Base-by-base conservation (phyloP, 2,888 invertebrate species). In the Kryphioiulus occultus region DNA sequence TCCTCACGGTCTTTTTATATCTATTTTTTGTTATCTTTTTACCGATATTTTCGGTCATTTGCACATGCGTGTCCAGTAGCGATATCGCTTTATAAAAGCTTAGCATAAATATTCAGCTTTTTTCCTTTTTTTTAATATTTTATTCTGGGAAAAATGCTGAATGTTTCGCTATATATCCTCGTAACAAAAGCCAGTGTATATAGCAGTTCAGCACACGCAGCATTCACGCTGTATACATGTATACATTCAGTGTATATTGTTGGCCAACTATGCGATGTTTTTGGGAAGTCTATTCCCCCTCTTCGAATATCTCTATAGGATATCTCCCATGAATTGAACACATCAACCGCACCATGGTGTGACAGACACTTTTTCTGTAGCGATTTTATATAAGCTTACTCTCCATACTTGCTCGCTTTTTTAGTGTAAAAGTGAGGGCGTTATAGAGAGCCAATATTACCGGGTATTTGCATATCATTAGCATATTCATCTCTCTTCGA, bases 401-500 rank as follows among this genome's bases (percentile, higher is more conserved):
- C 78, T 78, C 78, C 78, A 78, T 78, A 78, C 78, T 78, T 78
- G 78, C 78, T 78, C 15, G 78, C 78, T 78, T 78, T 68, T 78
- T 78, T 78, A 78, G 86, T 53, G 86, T 42, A 53, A 86, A 44
- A 85, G 85, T 44, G 86, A 86, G 53, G 86, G 86, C 86, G 86
- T 86, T 86, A 86, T 78, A 78, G 53, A 86, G 86, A 86, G 53
- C 86, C 86, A 86, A 86, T 86, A 86, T 86, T 86, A 32, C 86
- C 26, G 53, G 30, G 47, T 86, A 86, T 86, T 86, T 86, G 86
- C 86, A 86, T 86, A 35, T 78, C 86, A 86, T 86, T 86, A 68
- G 86, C 86, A 86, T 86, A 86, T 86, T 86, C 86, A 86, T 68
- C 78, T 86, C 53, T 53, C 86, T 86, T 68, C 44, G 85, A 85